Percentiles rank a stretch among this genome's conserved stretches.
Conservation (phyloP, 2,797 vertebrate species). For the Clarias pachynema region DNA sequence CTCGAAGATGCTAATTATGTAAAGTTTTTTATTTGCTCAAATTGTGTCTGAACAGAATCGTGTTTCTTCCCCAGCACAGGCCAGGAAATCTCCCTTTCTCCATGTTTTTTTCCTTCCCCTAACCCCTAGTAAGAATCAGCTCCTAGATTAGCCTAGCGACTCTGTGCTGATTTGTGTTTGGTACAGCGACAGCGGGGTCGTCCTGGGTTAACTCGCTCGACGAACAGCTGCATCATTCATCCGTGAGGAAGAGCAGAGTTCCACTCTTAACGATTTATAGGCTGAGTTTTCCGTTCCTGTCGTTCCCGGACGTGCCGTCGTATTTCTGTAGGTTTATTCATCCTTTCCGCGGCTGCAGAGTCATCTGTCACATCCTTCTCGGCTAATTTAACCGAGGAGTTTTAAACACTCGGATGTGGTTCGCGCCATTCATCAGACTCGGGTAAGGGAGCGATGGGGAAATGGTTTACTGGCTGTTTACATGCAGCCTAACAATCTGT, state of each 20-base stretch:
- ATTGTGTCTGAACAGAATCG: no score
- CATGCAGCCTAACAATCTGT: neutral
- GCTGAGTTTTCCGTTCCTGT: slow-evolving; percentile 21
- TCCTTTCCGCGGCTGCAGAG: slow-evolving; percentile 46
- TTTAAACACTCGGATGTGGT: slow-evolving; percentile 54
- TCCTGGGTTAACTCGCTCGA: neutral
- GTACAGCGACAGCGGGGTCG: neutral
- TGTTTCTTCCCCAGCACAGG: no score
- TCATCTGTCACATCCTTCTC: slow-evolving; percentile 53
- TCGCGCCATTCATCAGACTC: slow-evolving; percentile 52
- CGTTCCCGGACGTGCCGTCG: slow-evolving; percentile 17
- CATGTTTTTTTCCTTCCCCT: neutral
- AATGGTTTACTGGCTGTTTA: neutral
- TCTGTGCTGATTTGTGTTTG: neutral
- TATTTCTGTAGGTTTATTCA: slow-evolving; percentile 55
- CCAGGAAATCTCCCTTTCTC: no score
- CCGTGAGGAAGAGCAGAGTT: neutral
- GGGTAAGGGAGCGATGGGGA: neutral
- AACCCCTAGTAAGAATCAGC: neutral
- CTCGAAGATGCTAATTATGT: no score
- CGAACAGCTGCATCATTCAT: neutral
- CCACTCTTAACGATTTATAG: slow-evolving; percentile 43
- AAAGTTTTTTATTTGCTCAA: no score
- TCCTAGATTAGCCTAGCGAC: neutral
- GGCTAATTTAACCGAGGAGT: slow-evolving; percentile 56